Evolutionary conservation across 2,797 vertebrate species (phyloP).

Genomic region (Acipenser ruthenus): DNA sequence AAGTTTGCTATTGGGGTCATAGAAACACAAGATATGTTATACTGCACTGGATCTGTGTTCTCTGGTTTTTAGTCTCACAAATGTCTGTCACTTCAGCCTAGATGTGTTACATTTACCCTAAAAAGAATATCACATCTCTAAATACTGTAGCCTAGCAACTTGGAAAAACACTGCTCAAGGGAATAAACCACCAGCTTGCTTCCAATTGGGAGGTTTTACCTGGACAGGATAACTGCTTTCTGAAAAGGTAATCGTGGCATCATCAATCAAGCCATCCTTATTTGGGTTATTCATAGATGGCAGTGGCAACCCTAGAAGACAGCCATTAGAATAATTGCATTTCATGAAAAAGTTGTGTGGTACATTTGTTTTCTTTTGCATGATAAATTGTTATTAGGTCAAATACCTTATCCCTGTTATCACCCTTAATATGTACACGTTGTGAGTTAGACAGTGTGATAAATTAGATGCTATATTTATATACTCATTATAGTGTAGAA

Average conservation of each 20-base stretch:
- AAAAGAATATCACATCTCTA: conserved; percentile 31
- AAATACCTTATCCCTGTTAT: conserved; percentile 36
- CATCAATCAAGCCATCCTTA: conserved; percentile 52
- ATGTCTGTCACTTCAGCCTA: conserved; percentile 25
- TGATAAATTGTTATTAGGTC: conserved; percentile 44
- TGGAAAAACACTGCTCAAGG: conserved; percentile 27
- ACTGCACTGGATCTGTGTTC: no score
- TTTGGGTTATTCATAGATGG: conserved; percentile 52
- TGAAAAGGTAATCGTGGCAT: conserved; percentile 3
- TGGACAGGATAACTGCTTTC: conserved; percentile 22
- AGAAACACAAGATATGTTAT: no score
- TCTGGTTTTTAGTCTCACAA: conserved; percentile 7
- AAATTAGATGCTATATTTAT: conserved; percentile 15
- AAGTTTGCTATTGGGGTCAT: no score
- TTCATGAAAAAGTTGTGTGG: conserved; percentile 40
- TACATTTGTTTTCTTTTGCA: conserved; percentile 50
- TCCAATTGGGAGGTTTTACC: conserved; percentile 22
- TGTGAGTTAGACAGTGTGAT: conserved; percentile 32
- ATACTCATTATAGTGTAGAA: conserved; percentile 10
- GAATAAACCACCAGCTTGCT: conserved; percentile 25
- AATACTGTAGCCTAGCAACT: conserved; percentile 15
- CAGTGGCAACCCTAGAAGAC: conserved; percentile 41
- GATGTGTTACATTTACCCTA: conserved; percentile 23
- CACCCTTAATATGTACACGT: conserved; percentile 33
- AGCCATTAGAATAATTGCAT: conserved; percentile 60